Evolutionary conservation across 2,888 invertebrate species (phyloP), one percentile per base, ranked within the genome.

Genomic region (Nasonovia ribisnigri): DNA sequence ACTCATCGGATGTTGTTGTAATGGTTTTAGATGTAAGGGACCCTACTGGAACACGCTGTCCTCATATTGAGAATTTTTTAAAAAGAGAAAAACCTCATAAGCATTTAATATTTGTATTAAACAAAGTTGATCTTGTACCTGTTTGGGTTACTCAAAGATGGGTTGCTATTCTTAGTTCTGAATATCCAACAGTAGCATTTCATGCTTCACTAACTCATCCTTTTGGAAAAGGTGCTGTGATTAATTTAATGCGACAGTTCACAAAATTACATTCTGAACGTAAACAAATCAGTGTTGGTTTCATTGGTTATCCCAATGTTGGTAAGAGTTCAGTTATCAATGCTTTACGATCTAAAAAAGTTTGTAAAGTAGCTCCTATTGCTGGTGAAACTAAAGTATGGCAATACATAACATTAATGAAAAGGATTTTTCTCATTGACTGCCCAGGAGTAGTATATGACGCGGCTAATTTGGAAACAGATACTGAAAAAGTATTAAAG

Each of bases 321-420:
- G 99, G 99, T 0, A 99, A 99, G 96, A 99, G 99, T 94, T 99
- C 99, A 1, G 97, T 99, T 13, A 99, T 99, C 95, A 99, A 99
- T 96, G 98, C 99, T 0, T 96, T 99, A 94, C 97, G 98, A 93
- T 98, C 98, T 24, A 99, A 99, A 95, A 99, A 99, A 96, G 99
- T 99, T 0, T 99, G 99, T 96, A 99, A 99, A 96, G 99, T 98
- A 0, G 99, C 99, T 10, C 99, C 99, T 0, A 98, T 99, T 95
- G 99, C 99, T 94, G 99, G 99, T 11, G 98, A 98, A 96, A 98
- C 98, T 0, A 98, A 98, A 96, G 99, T 99, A 2, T 99, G 99
- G 99, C 99, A 99, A 96, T 99, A 99, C 95, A 99, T 99, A 86
- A 99, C 99, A 1, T 96, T 99, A 92, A 99, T 99, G 99, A 97